phyloP scores from a whole-genome alignment of 1,140 invertebrate genomes.

The Ceratitis capitata region DNA sequence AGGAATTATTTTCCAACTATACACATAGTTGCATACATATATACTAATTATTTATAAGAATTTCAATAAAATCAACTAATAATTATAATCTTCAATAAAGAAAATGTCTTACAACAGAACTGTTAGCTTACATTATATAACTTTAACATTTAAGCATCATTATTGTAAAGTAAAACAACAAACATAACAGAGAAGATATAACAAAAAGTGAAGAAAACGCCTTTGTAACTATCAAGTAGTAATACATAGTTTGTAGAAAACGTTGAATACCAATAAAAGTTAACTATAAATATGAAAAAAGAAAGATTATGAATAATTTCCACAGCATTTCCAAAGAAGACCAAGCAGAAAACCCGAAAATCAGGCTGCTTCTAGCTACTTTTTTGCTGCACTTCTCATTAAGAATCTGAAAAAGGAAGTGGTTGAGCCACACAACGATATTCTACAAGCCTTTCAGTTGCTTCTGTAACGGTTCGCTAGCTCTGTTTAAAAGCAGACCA shows the following conservation, averaged over 20 bases:
- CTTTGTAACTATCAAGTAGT: constrained; percentile 16
- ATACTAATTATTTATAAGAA: not conserved
- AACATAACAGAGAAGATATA: not conserved
- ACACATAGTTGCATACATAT: not conserved
- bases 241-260: not conserved
- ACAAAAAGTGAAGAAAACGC: not conserved
- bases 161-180: not conserved
- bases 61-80: not conserved
- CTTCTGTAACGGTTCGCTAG: no score
- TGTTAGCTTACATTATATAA: constrained; percentile 9
- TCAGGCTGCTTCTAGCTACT: no score
- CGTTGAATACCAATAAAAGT: constrained; percentile 10
- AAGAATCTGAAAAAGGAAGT: no score
- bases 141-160: not conserved
- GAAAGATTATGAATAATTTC: not conserved
- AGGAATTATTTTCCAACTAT: not conserved
- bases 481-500: no score
- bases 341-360: no score
- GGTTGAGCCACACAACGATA: no score
- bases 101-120: constrained; percentile 4
- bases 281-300: not conserved
- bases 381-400: no score
- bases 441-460: no score
- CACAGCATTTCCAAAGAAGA: no score
- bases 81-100: not conserved